Evolutionary conservation across 2,888 invertebrate genomes (phyloP), one percentile per base, ranked within the genome.

Genomic region (Auanema freiburgensis): DNA sequence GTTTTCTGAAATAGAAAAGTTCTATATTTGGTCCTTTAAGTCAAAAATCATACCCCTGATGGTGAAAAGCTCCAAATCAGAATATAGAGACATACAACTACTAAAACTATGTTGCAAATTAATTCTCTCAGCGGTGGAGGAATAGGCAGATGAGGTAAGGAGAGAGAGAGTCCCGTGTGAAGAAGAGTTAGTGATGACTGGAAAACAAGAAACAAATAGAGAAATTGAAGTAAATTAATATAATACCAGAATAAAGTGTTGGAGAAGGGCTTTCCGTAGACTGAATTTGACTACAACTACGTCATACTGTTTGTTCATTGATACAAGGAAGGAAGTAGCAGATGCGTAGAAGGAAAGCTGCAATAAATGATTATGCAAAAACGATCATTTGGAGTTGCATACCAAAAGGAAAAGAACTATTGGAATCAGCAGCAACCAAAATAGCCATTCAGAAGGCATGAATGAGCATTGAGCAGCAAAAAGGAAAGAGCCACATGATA

Each of bases 331-430:
- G 16, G 76, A 78, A 2, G 81, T 81, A 21, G 77, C 73, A 0
- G 76, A 69, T 1, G 79, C 76, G 65, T 82, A 81, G 67, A 82
- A 81, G 16, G 76, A 74, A 1, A 78, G 56, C 72, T 74, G 59
- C 57, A 74, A 61, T 14, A 4, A 23, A 62, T n/a, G 24, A 40
- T 16, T 23, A 33, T 14, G 57, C 11, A 57, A 18, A 11, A 1
- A 21, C 14, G 14, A 50, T 14, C 6, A 53, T 14, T 53, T 54
- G 6, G 23, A 40, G 24, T 11, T 14, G 49, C 65, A 59, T 33
- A 80, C 72, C 58, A 81, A 54, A 23, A 79, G 63, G 59, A 82
- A 76, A 6, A 80, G 33, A 6, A 65, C 67, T n/a, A 78, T 71
- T 1, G 81, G 80, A 12, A 73, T 63, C 16, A 72, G 53, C 25